Evolutionary conservation across 2,888 invertebrate species (phyloP), one percentile per base, ranked within the genome.

Genomic region (Vannuccia rotundouncinata): DNA sequence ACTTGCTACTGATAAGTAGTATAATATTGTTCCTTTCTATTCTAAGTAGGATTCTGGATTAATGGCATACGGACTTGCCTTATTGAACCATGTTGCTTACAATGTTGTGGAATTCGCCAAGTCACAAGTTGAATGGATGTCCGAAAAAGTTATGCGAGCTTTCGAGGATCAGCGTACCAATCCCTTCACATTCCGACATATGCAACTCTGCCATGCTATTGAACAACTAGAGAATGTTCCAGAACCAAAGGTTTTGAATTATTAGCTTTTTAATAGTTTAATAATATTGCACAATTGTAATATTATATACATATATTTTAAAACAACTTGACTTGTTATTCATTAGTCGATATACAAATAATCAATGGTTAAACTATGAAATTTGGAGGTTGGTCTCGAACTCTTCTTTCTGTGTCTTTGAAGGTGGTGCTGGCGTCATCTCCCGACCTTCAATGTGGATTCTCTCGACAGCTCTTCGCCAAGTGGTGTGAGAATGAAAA

Each of bases 41-140:
- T 10, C 5, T 45, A 45, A 45, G 25, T 25, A 86, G 66, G 97
- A 97, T 86, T 96, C 97, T 0, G 98, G 98, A 0, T 90, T 99
- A 0, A 92, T 95, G 82, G 94, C 95, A 0, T 99, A 98, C 88
- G 95, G 95, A 0, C 89, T 99, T 77, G 94, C 95, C 0, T 90
- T 99, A 80, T 90, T 99, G 0, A 98, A 94, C 84, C 96, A 98
- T 86, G 96, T 99, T 81, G 95, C 95, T 86, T 98, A 96, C 85
- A 98, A 98, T 86, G 98, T 98, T 0, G 94, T 98, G 0, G 98
- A 98, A 88, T 98, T 98, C 89, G 98, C 99, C 0, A 99, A 98
- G 88, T 95, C 95, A 0, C 95, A 93, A 90, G 95, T 99, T 83
- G 99, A 99, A 89, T 99, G 98, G 99, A 99, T 99, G 99, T 95